phyloP scores from a whole-genome alignment of 2,888 invertebrate genomes.

The Lordiphosa andalusiaca region DNA sequence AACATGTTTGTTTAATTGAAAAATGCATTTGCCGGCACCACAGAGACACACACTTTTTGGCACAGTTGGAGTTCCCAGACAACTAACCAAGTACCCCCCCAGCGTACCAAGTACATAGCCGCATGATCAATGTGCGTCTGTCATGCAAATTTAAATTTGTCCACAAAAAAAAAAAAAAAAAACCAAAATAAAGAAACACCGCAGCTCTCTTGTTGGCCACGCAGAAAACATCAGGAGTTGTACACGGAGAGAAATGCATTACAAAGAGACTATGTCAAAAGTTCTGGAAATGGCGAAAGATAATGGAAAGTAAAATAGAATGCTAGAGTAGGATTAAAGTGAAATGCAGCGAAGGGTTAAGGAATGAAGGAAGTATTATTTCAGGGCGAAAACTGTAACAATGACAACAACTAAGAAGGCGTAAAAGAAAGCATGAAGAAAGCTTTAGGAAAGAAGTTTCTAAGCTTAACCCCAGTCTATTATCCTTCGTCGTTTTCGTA shows the following conservation, averaged over 20 bases:
- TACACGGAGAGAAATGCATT: not conserved
- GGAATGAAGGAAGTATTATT: no score
- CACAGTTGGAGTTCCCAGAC: conserved; percentile 62
- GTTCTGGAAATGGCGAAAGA: no score
- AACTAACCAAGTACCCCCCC: conserved; percentile 1
- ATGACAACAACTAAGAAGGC: no score
- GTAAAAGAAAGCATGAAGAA: no score
- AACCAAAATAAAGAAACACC: conserved; percentile 19
- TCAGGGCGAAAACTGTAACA: no score
- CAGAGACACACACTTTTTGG: conserved; percentile 26
- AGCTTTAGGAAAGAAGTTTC: no score
- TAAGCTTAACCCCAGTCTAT: no score
- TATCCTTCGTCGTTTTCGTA: no score
- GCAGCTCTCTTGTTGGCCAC: conserved; percentile 2
- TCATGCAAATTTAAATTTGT: conserved; percentile 76
- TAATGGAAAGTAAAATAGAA: no score
- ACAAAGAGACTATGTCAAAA: not conserved
- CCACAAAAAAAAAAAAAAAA: conserved; percentile 44
- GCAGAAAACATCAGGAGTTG: conserved; percentile 12
- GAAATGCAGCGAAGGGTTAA: no score
- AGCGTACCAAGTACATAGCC: no score
- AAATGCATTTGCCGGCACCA: conserved; percentile 29
- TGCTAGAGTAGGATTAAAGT: no score
- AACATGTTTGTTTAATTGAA: conserved; percentile 72
- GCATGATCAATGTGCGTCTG: conserved; percentile 74